phyloP scores from a whole-genome alignment of 37 sponge, comb jelly and placozoan species.

The Crambe crambe region DNA sequence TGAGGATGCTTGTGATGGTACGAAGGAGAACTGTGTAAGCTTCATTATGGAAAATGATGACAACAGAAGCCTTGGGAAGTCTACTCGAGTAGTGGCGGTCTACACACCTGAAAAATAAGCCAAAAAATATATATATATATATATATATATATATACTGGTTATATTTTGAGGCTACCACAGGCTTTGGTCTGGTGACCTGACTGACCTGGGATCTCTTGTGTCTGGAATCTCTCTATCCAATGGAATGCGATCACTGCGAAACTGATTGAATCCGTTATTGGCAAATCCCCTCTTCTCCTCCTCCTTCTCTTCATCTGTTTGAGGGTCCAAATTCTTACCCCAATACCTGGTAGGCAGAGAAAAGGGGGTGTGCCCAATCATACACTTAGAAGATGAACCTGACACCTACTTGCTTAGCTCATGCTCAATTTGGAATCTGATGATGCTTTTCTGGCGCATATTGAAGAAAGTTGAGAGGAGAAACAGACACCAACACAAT shows the following conservation, averaged over 20 bases:
- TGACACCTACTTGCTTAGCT: conserved; percentile 11
- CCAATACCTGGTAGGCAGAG: conserved; percentile 6
- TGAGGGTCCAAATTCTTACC: conserved; percentile 37
- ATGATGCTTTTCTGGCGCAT: conserved; percentile 52
- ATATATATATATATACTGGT: neutral
- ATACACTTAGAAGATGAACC: no score
- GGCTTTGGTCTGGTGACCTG: neutral
- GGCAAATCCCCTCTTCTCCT: conserved; percentile 69
- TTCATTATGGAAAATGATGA: conserved; percentile 96
- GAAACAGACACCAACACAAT: neutral
- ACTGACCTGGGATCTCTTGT: conserved; percentile 80
- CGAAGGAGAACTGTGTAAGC: conserved; percentile 87
- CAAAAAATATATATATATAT: neutral
- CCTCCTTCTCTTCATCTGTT: conserved; percentile 69
- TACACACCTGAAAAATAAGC: conserved; percentile 26
- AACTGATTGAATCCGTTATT: conserved; percentile 89
- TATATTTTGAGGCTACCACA: neutral
- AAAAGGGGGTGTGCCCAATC: no score
- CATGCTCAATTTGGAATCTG: conserved; percentile 37
- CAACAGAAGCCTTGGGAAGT: conserved; percentile 79
- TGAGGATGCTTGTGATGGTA: conserved; percentile 87
- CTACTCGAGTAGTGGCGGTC: conserved; percentile 22
- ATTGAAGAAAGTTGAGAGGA: conserved; percentile 1
- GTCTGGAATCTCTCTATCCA: conserved; percentile 84
- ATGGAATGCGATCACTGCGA: conserved; percentile 72